These are phyloP conservation scores for Rhabdophis nuchalis DNA, from an alignment of 2,797 vertebrate genomes.

Conservation along the genomic window DNA sequence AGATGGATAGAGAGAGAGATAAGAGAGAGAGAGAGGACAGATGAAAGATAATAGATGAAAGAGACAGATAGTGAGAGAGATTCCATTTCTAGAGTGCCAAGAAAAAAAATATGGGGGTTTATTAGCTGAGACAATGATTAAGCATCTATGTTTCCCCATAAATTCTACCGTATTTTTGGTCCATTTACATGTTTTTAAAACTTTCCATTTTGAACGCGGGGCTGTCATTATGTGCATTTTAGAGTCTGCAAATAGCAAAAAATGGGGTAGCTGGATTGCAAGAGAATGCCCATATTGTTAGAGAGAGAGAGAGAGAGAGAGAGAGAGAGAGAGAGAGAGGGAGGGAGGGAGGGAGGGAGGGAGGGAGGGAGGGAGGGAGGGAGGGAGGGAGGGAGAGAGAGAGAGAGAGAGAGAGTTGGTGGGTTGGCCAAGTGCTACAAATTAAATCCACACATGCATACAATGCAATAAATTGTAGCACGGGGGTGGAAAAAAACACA, in stretches of 20 bases:
- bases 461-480: not conserved
- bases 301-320: no score
- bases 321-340: no score
- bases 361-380: no score
- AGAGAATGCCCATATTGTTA: not conserved
- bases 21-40: not conserved
- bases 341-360: no score
- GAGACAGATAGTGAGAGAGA: no score
- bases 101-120: not conserved
- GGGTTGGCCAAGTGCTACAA: not conserved
- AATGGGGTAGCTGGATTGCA: not conserved
- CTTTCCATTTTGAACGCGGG: not conserved
- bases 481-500: not conserved
- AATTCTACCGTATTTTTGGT: not conserved
- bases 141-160: not conserved
- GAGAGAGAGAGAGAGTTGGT: not conserved
- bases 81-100: not conserved
- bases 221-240: not conserved
- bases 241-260: not conserved
- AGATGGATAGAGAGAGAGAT: not conserved
- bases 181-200: not conserved
- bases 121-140: not conserved
- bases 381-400: no score
- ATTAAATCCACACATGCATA: not conserved
- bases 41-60: not conserved